These are phyloP conservation scores for Temnothorax ravouxi DNA, from an alignment of 2,888 invertebrate genomes.

Conservation along the genomic window DNA sequence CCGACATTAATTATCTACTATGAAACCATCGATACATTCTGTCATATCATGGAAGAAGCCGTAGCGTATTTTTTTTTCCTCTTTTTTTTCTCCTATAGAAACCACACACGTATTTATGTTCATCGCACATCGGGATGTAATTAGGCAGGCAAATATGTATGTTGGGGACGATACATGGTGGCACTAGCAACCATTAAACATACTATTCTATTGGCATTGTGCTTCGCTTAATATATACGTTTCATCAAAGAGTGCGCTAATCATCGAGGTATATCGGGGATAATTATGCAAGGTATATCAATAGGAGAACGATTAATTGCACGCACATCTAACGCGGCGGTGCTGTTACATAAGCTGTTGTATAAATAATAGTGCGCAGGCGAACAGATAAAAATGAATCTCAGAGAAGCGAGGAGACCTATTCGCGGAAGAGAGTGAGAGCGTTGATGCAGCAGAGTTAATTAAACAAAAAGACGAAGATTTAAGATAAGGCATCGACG, in stretches of 20 bases:
- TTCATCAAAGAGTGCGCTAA: conserved; percentile 65
- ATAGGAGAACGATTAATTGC: conserved; percentile 67
- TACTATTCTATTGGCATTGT: conserved; percentile 77
- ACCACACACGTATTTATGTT: conserved; percentile 60
- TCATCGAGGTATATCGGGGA: conserved; percentile 66
- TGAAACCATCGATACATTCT: conserved; percentile 39
- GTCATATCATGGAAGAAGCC: conserved; percentile 47
- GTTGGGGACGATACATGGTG: conserved; percentile 79
- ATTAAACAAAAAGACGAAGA: background rate
- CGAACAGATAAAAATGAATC: background rate
- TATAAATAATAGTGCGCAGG: background rate
- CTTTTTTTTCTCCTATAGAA: conserved; percentile 70
- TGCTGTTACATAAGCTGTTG: conserved; percentile 12
- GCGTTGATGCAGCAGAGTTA: background rate
- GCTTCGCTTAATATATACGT: conserved; percentile 75
- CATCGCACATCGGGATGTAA: conserved; percentile 41
- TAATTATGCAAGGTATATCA: conserved; percentile 68
- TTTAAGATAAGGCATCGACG: conserved; percentile 24
- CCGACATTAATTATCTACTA: conserved; percentile 18
- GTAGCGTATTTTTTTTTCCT: conserved; percentile 27
- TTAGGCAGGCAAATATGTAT: conserved; percentile 79
- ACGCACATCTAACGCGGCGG: conserved; percentile 28
- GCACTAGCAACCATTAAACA: conserved; percentile 78
- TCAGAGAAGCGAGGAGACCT: background rate
- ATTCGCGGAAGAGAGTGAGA: background rate